Conservation (phyloP, 2,888 invertebrate genomes). For the Thymelicus sylvestris region DNA sequence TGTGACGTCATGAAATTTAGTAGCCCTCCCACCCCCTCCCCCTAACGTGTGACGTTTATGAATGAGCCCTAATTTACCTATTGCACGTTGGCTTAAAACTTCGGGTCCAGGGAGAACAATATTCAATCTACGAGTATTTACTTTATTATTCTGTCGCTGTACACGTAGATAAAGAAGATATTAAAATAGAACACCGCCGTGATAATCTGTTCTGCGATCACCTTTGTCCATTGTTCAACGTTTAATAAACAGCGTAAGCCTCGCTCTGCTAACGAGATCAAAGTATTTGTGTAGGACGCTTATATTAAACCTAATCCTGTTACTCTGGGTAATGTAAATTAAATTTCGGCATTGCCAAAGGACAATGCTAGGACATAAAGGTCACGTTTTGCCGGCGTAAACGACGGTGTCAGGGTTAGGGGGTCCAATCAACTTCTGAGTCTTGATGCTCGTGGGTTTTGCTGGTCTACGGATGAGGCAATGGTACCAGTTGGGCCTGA, state of each 20-base stretch:
- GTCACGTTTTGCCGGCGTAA: constrained; percentile 20
- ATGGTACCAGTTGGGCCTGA: too few relatives aligned
- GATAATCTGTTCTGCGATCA: constrained; percentile 1
- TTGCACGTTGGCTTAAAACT: not conserved
- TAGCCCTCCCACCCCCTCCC: too few relatives aligned
- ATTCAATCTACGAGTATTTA: not conserved
- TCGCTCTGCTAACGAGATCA: constrained; percentile 62
- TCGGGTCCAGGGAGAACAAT: not conserved
- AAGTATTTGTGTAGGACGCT: constrained; percentile 65
- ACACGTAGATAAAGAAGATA: not conserved
- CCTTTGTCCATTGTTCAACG: constrained; percentile 47
- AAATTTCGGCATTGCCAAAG: constrained; percentile 49
- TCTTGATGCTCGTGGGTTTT: not conserved
- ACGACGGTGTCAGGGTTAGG: not conserved
- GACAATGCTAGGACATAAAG: constrained; percentile 23
- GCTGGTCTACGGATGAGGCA: too few relatives aligned
- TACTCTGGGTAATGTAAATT: constrained; percentile 58
- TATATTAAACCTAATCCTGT: constrained; percentile 63
- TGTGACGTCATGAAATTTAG: too few relatives aligned
- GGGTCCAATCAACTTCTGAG: not conserved
- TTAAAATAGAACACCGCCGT: not conserved
- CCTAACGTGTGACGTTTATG: too few relatives aligned
- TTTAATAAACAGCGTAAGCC: constrained; percentile 53
- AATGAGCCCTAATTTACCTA: too few relatives aligned
- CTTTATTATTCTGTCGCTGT: not conserved